phyloP scores from a whole-genome alignment of 2,113 vertebrate genomes.

The Acanthisitta chloris region DNA sequence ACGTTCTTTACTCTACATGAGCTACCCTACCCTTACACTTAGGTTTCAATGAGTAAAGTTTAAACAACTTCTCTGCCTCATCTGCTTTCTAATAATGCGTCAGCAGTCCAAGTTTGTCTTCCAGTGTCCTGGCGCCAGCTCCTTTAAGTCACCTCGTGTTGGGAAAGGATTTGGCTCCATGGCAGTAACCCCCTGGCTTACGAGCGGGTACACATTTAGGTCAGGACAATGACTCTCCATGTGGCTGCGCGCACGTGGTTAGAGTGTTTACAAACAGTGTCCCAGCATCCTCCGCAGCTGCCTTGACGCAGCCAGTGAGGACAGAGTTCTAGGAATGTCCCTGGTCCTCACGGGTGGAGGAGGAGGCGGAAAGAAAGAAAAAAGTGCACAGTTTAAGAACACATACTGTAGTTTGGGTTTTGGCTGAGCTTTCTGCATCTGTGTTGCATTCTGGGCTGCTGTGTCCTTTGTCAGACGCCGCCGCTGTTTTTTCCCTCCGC shows the following conservation, averaged over 20 bases:
- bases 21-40: neutral
- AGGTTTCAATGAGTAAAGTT: neutral
- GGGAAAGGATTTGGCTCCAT: constrained; percentile 9
- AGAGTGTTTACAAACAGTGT: constrained; percentile 57
- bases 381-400: neutral
- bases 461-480: neutral
- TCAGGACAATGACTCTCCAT: constrained; percentile 39
- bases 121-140: neutral
- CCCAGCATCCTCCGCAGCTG: constrained; percentile 45
- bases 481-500: rapidly evolving
- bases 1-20: neutral
- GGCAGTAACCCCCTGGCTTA: neutral
- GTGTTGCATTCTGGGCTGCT: neutral
- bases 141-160: neutral
- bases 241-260: constrained; percentile 30
- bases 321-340: constrained; percentile 22
- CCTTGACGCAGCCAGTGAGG: neutral
- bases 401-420: neutral
- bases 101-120: neutral
- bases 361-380: neutral
- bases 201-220: constrained; percentile 6
- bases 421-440: constrained; percentile 24
- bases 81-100: neutral
- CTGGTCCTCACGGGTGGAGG: rapidly evolving
- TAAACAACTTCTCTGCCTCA: neutral